Percentiles rank a stretch among this genome's conserved stretches.
These are phyloP conservation scores for Pangasius larnaudii DNA, from an alignment of 2,797 vertebrate genomes.

Conservation along the genomic window DNA sequence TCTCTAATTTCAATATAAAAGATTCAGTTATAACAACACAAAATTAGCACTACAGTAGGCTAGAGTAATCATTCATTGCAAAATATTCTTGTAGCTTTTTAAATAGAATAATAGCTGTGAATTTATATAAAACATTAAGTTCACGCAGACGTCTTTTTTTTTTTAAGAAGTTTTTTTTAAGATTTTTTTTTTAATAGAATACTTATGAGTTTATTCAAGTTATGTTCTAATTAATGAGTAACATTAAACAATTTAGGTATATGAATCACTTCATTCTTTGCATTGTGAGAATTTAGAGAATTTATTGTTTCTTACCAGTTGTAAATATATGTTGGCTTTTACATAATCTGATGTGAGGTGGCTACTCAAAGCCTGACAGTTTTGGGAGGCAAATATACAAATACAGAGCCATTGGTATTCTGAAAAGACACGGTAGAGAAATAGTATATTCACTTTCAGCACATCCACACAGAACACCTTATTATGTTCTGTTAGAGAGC, in stretches of 20 bases:
- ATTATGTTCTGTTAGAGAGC: neutral
- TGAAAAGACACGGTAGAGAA: conserved; percentile 15
- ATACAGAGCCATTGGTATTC: conserved; percentile 3
- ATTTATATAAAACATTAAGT: neutral
- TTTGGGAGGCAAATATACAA: conserved; percentile 14
- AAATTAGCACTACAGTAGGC: neutral
- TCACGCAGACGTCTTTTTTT: neutral
- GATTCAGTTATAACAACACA: neutral
- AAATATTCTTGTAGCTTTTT: neutral
- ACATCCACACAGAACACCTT: conserved; percentile 21
- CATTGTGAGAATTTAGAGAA: neutral
- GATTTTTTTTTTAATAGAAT: no score
- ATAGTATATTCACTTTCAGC: conserved; percentile 16
- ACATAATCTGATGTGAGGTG: neutral
- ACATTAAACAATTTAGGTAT: neutral
- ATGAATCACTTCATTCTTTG: neutral
- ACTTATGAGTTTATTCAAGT: neutral
- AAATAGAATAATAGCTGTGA: neutral
- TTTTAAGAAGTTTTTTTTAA: neutral
- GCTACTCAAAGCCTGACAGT: neutral
- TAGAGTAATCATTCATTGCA: neutral
- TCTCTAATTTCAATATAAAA: neutral
- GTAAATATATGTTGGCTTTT: neutral
- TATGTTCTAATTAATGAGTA: neutral
- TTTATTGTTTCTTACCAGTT: conserved; percentile 30